Evolutionary conservation across 2,888 invertebrate genomes (phyloP), one percentile per base, ranked within the genome.

Genomic region (Hypomecis atomaria): DNA sequence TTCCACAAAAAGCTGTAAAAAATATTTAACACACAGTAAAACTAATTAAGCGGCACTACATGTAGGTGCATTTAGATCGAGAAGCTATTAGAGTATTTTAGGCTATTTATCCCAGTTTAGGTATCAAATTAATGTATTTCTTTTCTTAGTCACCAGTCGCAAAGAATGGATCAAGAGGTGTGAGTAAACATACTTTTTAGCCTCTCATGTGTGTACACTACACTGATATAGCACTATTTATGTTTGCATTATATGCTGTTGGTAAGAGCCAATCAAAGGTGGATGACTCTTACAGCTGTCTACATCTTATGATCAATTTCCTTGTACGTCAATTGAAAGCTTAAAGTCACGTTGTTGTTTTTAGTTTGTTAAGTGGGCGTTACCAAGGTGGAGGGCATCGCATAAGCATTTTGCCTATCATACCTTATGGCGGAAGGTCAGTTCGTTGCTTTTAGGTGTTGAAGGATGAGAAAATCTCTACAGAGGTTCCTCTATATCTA

Each of bases 301-400:
- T 47, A 64, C 47, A 61, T 56, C 50, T 62, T 67, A 52, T 56
- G 52, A 59, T 59, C 59, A 60, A 59, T 65, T 60, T 65, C 53
- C 57, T 66, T 56, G 56, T 62, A 56, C 65, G 60, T 66, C 65
- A 70, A 68, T 67, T 62, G 66, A 69, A 75, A 71, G 76, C 69
- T 71, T 75, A 70, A 71, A 73, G 64, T 78, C 70, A 70, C 69
- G 69, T 81, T 82, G 71, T 84, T 90, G 81, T 90, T 86, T 92
- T 83, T 93, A 93, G 93, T 92, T 84, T 85, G 83, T 93, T 82
- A 92, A 88, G 82, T 93, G 93, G 93, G 87, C 88, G 85, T 86
- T 92, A 76, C 90, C 90, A 76, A 87, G 93, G 78, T 93, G 93
- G 93, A 89, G 93, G 73, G 89, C 92, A 71, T 93, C 92, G 72